Conservation (phyloP, 2,888 invertebrate species). For the Oconnorella tubifera region DNA sequence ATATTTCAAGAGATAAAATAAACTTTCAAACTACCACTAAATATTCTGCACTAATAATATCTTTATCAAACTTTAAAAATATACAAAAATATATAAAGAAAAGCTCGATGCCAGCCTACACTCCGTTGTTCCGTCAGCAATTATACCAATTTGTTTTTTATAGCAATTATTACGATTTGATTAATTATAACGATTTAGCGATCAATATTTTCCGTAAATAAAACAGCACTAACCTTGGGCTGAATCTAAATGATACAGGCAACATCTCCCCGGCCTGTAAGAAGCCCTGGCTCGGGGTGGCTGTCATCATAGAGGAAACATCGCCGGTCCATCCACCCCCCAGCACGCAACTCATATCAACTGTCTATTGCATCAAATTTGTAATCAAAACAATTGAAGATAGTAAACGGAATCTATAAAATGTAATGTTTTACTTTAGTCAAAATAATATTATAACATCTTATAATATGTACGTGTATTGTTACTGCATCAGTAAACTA, state of each 20-base stretch:
- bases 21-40: no score
- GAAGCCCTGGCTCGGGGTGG: conserved; percentile 54
- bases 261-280: conserved; percentile 53
- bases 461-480: neutral
- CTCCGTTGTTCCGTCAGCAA: no score
- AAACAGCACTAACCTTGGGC: conserved; percentile 46
- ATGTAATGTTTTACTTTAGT: neutral
- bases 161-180: no score
- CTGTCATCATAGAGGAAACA: conserved; percentile 52
- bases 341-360: conserved; percentile 38
- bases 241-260: conserved; percentile 54
- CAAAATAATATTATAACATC: neutral
- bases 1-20: no score
- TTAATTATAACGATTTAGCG: no score
- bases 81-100: no score
- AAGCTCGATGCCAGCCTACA: no score
- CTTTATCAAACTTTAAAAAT: no score
- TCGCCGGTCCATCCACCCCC: conserved; percentile 45
- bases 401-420: neutral
- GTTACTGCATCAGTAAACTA: no score
- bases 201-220: no score
- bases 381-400: neutral
- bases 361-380: conserved; percentile 40
- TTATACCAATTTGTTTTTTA: no score
- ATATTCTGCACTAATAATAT: no score